Conservation (phyloP, 1,140 invertebrate species). For the Lepidurus apus region DNA sequence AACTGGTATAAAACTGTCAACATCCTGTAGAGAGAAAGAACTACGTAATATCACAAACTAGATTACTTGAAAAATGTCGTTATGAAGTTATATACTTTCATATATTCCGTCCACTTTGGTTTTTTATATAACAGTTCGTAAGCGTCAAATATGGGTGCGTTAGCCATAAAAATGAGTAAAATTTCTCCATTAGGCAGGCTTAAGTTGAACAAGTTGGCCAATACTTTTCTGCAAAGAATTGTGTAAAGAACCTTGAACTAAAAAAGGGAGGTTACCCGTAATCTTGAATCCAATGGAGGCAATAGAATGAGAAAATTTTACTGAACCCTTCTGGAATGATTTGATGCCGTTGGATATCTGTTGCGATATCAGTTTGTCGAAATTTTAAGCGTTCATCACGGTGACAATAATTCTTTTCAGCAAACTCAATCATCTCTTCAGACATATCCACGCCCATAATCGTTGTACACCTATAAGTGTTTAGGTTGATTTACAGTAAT, state of each 20-base stretch:
- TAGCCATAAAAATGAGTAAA: constrained; percentile 61
- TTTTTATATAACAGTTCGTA: constrained; percentile 56
- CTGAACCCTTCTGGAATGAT: constrained; percentile 49
- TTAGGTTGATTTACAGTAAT: too few species aligned
- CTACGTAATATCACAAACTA: too few species aligned
- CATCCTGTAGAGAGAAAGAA: constrained; percentile 45
- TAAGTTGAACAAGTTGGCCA: constrained; percentile 59
- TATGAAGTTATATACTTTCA: constrained; percentile 48
- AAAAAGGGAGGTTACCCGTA: constrained; percentile 52
- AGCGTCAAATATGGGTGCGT: constrained; percentile 61
- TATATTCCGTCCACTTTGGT: constrained; percentile 58
- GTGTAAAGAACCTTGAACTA: neutral
- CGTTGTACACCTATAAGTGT: constrained; percentile 25
- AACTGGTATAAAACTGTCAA: constrained; percentile 52
- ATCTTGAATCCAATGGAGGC: constrained; percentile 73
- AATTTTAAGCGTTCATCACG: constrained; percentile 52
- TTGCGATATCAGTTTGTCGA: constrained; percentile 58
- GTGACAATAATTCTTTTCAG: constrained; percentile 49
- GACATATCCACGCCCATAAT: constrained; percentile 60
- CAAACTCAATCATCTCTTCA: constrained; percentile 61
- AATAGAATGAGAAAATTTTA: constrained; percentile 72
- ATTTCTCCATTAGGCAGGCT: constrained; percentile 60
- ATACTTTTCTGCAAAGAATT: constrained; percentile 49
- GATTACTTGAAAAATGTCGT: too few species aligned
- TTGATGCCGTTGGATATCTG: constrained; percentile 44